These are phyloP conservation scores for Serinus canaria DNA, from an alignment of 2,113 vertebrate species.

Conservation along the genomic window DNA sequence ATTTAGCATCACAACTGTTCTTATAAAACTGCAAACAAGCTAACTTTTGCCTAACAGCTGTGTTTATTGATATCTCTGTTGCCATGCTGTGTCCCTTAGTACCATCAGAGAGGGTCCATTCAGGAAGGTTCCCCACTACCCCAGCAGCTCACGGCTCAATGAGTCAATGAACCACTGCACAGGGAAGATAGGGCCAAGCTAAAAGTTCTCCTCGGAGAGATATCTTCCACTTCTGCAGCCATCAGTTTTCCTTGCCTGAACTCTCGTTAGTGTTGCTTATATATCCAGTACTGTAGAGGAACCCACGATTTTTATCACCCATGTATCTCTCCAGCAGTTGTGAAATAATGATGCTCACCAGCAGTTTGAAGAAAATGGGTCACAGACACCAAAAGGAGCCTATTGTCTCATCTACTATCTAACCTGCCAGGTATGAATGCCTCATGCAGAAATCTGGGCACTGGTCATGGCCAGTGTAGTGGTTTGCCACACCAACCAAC, in stretches of 20 bases:
- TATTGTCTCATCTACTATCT: background rate
- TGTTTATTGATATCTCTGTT: background rate
- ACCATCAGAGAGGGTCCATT: background rate
- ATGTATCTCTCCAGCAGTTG: background rate
- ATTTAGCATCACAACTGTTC: background rate
- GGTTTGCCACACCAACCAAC: background rate
- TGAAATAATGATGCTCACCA: background rate
- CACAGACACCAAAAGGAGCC: background rate
- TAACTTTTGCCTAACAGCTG: background rate
- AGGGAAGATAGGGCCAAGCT: background rate
- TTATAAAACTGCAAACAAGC: background rate
- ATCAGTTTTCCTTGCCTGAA: background rate
- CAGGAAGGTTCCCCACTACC: background rate
- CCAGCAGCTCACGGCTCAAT: background rate
- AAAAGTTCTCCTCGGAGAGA: background rate
- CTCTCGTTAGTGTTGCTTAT: background rate
- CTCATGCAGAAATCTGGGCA: background rate
- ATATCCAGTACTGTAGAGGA: background rate
- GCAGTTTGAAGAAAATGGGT: background rate
- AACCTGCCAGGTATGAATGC: rapidly evolving
- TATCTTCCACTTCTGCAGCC: background rate
- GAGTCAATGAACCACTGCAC: background rate
- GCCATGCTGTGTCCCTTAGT: background rate
- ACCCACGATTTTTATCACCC: background rate
- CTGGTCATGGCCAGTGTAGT: rapidly evolving